phyloP scores from a whole-genome alignment of 1,140 invertebrate species.

The Caerostris extrusa region DNA sequence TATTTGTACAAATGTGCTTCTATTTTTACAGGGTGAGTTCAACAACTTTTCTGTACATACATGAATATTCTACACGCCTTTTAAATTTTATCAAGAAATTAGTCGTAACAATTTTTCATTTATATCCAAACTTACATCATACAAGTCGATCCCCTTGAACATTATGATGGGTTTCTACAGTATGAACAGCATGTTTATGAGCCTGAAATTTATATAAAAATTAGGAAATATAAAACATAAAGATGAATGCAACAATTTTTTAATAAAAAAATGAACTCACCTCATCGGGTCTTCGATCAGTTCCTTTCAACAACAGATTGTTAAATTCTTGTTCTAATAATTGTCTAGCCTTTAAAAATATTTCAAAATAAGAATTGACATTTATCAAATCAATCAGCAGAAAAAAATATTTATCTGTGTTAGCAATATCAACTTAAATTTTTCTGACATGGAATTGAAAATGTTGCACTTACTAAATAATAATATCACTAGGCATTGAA shows the following conservation, averaged over 20 bases:
- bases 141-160: conserved; percentile 77
- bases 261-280: conserved; percentile 59
- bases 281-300: conserved; percentile 86
- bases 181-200: conserved; percentile 76
- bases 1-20: conserved; percentile 76
- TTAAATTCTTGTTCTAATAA: conserved; percentile 94
- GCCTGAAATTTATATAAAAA: conserved; percentile 57
- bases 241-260: neutral
- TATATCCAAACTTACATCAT: conserved; percentile 37
- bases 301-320: conserved; percentile 91
- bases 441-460: too few species aligned
- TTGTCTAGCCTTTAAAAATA: conserved; percentile 86
- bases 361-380: neutral
- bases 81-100: conserved; percentile 58
- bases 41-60: conserved; percentile 72
- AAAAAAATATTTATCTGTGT: too few species aligned
- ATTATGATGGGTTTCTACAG: conserved; percentile 71
- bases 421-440: too few species aligned
- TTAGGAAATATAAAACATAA: neutral
- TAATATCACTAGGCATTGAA: too few species aligned
- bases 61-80: conserved; percentile 67
- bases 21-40: conserved; percentile 71
- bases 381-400: too few species aligned
- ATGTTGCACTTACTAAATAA: too few species aligned
- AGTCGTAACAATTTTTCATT: conserved; percentile 34